Base-by-base conservation (phyloP, 2,113 vertebrate genomes). In the Tinamus guttatus region DNA sequence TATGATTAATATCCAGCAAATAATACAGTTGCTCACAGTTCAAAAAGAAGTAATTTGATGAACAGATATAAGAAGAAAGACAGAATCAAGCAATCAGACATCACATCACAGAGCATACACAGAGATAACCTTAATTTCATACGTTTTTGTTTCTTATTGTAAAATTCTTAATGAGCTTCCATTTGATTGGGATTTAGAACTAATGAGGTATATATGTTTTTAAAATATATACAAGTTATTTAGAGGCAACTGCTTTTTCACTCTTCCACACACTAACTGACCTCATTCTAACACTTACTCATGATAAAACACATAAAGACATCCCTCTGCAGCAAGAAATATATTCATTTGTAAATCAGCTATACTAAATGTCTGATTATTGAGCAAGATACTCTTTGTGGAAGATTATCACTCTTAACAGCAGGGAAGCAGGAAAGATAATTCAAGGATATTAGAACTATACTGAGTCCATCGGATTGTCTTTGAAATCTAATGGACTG, bases 401-500 rank as follows among this genome's bases (percentile, higher is more conserved):
- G 36, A 83, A 71, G 21, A 81, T 43, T 56, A 71, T 68, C 32
- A 41, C 9, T 5, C 4, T 71, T 85, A 94, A 84, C 74, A 87
- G 67, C 62, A 92, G 62, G 62, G 58, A 85, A 0, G 0, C 30
- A 58, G 62, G 62, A 84, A 51, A 80, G 28, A 73, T 62, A 87
- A 82, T 89, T 81, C 71, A 68, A 60, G 83, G 36, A 27, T 67
- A 87, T n/a, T 94, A 89, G 84, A 41, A 27, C 3, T 62, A 28
- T 38, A 63, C 25, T 75, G 45, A 81, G 62, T 38, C 43, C 6
- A 2, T 43, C 47, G 65, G 9, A 54, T 34, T 69, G 17, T 64
- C 28, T 28, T 52, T 51, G 64, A 88, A 90, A 90, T 70, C 25
- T 76, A 16, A 85, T 45, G 87, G 81, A 94, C 51, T 59, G 8